phyloP scores from a whole-genome alignment of 2,113 vertebrate species.

The Thalassarche chlororhynchos region DNA sequence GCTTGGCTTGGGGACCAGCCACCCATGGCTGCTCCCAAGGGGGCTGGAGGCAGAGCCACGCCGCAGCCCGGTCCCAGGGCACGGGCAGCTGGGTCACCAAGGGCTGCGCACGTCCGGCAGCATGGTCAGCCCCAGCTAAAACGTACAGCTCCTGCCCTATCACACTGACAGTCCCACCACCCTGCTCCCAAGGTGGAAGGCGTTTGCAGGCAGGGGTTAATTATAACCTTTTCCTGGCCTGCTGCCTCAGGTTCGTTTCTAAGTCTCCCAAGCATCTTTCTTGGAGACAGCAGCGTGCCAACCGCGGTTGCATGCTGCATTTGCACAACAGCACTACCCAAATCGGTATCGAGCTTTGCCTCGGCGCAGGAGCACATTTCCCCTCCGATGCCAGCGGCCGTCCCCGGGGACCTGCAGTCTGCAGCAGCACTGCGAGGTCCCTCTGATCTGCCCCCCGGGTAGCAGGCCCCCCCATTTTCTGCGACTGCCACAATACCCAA shows the following conservation, averaged over 20 bases:
- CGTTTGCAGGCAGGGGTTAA: fast-evolving
- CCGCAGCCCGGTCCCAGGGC: background rate
- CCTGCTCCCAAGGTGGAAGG: background rate
- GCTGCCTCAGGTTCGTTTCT: background rate
- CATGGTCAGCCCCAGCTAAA: background rate
- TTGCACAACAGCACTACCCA: background rate
- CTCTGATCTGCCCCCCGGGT: background rate
- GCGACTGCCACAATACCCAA: fast-evolving
- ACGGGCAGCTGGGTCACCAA: background rate
- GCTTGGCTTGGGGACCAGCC: background rate
- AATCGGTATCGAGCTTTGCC: fast-evolving
- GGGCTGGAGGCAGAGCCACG: background rate
- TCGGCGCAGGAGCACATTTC: fast-evolving
- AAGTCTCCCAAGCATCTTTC: background rate
- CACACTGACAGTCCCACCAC: background rate
- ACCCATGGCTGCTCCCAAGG: fast-evolving
- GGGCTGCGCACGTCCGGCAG: background rate
- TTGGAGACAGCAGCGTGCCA: background rate
- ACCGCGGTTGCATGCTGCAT: fast-evolving
- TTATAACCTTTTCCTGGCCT: background rate
- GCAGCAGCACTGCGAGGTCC: background rate
- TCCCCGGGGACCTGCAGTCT: fast-evolving
- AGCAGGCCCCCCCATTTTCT: fast-evolving
- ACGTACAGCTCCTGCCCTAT: too few species aligned
- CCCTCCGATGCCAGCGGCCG: background rate